A percentile compares a stretch with the other conserved stretches of the same genome.
Evolutionary conservation across 2,888 invertebrate genomes (phyloP).

Genomic region (Nomada fabriciana): DNA sequence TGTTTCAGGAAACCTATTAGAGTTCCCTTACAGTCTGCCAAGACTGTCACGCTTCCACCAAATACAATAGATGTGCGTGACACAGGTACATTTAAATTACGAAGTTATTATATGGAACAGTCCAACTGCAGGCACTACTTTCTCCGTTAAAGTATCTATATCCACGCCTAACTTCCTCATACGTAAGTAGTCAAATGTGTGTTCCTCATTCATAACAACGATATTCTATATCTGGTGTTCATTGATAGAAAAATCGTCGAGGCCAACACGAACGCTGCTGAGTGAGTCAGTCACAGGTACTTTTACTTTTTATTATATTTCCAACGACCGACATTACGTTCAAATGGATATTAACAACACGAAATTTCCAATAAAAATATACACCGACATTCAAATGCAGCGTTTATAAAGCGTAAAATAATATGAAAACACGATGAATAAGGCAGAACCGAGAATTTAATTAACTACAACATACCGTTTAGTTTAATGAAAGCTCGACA

Average conservation of each 20-base stretch:
- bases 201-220: constrained; percentile 48
- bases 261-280: constrained; percentile 3
- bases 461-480: not conserved
- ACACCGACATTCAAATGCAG: not conserved
- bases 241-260: constrained; percentile 62
- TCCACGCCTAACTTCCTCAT: constrained; percentile 25
- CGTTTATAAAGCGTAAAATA: not conserved
- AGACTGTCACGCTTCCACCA: not conserved
- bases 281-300: constrained; percentile 6
- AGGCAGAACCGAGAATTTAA: not conserved
- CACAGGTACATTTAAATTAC: not conserved
- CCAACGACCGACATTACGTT: not conserved
- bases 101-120: not conserved
- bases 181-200: constrained; percentile 39
- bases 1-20: not conserved
- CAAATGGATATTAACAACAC: no score
- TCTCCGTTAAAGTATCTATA: constrained; percentile 32
- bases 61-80: not conserved
- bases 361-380: not conserved
- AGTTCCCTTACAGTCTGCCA: not conserved
- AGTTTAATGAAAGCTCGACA: constrained; percentile 13
- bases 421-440: not conserved
- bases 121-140: not conserved
- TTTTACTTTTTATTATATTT: constrained; percentile 5
- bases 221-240: constrained; percentile 51